Conservation (phyloP, 2,797 vertebrate species). For the Phylloscopus collybita region DNA sequence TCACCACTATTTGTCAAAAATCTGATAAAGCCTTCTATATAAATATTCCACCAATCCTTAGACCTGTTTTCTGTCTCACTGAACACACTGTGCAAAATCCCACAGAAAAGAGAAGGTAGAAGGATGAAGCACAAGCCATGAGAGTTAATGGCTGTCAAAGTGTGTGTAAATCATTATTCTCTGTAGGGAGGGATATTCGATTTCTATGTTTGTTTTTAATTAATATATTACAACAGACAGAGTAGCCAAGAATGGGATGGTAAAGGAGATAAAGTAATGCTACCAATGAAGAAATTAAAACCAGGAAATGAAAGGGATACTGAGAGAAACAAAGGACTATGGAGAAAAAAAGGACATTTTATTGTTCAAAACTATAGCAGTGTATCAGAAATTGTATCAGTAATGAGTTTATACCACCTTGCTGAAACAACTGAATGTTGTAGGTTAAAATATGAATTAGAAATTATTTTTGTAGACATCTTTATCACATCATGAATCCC, state of each 20-base stretch:
- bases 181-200: not conserved
- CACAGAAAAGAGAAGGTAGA: not conserved
- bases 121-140: not conserved
- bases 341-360: not conserved
- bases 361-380: not conserved
- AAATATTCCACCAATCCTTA: not conserved
- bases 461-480: not conserved
- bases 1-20: not conserved
- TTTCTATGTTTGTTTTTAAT: not conserved
- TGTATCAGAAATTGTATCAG: not conserved
- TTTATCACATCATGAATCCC: constrained; percentile 19
- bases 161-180: not conserved
- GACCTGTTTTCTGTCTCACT: not conserved
- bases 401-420: not conserved
- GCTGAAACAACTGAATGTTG: not conserved
- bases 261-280: not conserved
- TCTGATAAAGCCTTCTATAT: not conserved
- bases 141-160: not conserved
- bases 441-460: not conserved
- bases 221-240: not conserved
- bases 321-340: not conserved
- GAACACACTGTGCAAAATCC: not conserved
- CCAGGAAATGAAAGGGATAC: not conserved
- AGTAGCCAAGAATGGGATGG: not conserved
- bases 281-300: not conserved